Evolutionary conservation across 92 coral and sea anemone genomes (phyloP), one percentile per base, ranked within the genome.

Genomic region (Pocillopora meandrina): DNA sequence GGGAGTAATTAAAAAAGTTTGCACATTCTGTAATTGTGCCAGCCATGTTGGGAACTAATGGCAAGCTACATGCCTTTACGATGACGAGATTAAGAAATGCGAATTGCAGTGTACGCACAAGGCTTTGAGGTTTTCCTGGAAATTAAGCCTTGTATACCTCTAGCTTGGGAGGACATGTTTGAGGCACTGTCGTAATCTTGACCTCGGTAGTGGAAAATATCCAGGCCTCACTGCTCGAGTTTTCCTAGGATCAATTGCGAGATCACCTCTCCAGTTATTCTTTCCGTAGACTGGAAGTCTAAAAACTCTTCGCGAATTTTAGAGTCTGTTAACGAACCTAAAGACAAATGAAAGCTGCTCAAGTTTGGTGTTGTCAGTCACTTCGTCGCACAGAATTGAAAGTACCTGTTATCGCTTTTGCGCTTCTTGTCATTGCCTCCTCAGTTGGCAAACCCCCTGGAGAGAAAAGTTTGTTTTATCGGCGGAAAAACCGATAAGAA

Each of bases 171-270:
- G 4, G 87, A 82, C 90, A 87, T 87, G 58, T 61, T 62, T 10
- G 90, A 0, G 35, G 77, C 49, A 13, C 90, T 82, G 35, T 87
- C 90, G 49, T 87, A 87, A 16, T 82, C 90, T 57, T 87, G 90
- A 52, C 90, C 90, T 18, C 81, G 64, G 71, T 87, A 87, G 67
- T 87, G 73, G 64, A 2, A 19, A 1, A 87, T 58, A 65, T 87
- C 77, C 57, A 87, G 68, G 1, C 49, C 13, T 87, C 90, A 87
- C 19, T 63, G 16, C 19, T 60, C 72, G 16, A 86, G 75, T 60
- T 72, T 56, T n/a, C 75, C 86, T 6, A 62, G 26, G 57, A 73
- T 87, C 15, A 70, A 12, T 3, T 17, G 9, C 5, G 74, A 70
- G 10, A 20, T 70, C 17, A 83, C 82, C 49, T 61, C 86, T 55